A percentile compares a stretch with the other conserved stretches of the same genome.
Evolutionary conservation across 2,888 invertebrate species (phyloP).

Genomic region (Leptarthrus brevirostris): DNA sequence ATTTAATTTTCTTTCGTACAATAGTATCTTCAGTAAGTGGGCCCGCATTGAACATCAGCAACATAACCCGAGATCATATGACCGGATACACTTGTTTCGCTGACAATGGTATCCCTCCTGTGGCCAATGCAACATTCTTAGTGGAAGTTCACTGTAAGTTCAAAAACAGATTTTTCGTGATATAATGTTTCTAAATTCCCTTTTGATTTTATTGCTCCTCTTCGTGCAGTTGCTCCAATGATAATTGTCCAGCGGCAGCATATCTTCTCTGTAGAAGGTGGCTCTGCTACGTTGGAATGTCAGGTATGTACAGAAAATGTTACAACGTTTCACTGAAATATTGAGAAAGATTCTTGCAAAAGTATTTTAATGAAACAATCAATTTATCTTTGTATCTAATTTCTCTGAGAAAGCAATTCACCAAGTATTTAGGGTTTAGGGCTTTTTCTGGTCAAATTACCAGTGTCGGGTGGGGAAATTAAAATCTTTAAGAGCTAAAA

Average conservation of each 20-base stretch:
- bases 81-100: constrained; percentile 81
- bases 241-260: constrained; percentile 82
- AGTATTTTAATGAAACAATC: no score
- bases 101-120: constrained; percentile 87
- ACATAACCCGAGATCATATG: constrained; percentile 78
- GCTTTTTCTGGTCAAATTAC: not conserved
- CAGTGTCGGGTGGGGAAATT: not conserved
- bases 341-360: no score
- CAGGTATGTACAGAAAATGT: constrained; percentile 71
- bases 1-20: constrained; percentile 55
- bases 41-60: constrained; percentile 80
- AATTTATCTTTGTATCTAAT: no score
- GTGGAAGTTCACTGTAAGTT: constrained; percentile 93
- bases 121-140: constrained; percentile 81
- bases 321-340: no score
- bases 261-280: constrained; percentile 78
- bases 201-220: constrained; percentile 30
- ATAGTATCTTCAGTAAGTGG: constrained; percentile 80
- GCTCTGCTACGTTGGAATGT: constrained; percentile 80
- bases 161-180: constrained; percentile 1
- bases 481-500: no score
- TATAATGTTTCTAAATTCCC: constrained; percentile 3
- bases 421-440: not conserved
- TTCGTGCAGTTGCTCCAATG: constrained; percentile 81
- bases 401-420: no score